phyloP scores from a whole-genome alignment of 2,113 vertebrate species.

The Brachypteracias leptosomus region DNA sequence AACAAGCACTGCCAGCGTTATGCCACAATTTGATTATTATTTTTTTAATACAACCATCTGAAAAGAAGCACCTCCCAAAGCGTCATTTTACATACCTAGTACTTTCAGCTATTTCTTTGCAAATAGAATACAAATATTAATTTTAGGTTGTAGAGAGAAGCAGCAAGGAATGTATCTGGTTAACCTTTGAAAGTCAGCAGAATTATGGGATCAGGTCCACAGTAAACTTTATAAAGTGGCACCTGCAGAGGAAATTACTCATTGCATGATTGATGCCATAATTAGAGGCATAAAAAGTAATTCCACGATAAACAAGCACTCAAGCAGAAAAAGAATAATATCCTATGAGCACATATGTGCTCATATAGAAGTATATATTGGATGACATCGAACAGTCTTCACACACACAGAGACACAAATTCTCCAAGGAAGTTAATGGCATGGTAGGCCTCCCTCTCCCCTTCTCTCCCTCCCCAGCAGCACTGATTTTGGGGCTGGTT shows the following conservation, averaged over 20 bases:
- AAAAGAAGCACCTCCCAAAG: background rate
- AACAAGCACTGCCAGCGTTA: background rate
- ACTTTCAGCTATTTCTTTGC: background rate
- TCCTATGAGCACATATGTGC: background rate
- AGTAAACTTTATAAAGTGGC: slow-evolving; percentile 40
- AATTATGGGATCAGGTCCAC: slow-evolving; percentile 27
- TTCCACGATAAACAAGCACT: slow-evolving; percentile 35
- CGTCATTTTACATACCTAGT: background rate
- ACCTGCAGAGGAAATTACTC: slow-evolving; percentile 56
- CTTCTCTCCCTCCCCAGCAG: background rate
- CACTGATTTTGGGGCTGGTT: background rate
- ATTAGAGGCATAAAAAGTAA: slow-evolving; percentile 53
- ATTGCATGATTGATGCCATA: slow-evolving; percentile 42
- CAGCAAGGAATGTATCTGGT: background rate
- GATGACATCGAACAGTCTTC: fast-evolving
- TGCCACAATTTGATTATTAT: background rate
- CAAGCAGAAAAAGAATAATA: background rate
- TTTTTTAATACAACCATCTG: background rate
- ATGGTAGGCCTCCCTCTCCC: background rate
- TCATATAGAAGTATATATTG: background rate
- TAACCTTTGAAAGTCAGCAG: slow-evolving; percentile 42
- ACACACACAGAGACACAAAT: background rate
- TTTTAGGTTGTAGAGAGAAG: background rate
- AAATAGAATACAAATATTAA: background rate
- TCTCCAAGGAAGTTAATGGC: background rate